Evolutionary conservation across 1,140 invertebrate species (phyloP).

Genomic region (Drosophila kanapiae): DNA sequence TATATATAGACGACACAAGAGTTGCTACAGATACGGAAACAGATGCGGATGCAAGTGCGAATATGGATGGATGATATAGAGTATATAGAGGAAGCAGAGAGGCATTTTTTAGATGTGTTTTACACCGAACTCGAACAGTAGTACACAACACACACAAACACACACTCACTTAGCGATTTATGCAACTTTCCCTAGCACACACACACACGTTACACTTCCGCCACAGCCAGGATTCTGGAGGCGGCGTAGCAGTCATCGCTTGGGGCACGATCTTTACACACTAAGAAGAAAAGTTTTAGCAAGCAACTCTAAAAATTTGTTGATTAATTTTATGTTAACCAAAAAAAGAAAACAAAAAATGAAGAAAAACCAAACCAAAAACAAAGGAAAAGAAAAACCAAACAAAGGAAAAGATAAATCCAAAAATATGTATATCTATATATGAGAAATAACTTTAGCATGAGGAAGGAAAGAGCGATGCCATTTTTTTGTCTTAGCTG

Average conservation of each 20-base stretch:
- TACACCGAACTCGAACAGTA: slow-evolving; percentile 34
- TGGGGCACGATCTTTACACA: slow-evolving; percentile 32
- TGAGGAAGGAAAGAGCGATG: slow-evolving; percentile 9
- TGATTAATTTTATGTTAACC: slow-evolving; percentile 79
- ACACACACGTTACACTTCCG: slow-evolving; percentile 14
- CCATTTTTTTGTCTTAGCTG: slow-evolving; percentile 69
- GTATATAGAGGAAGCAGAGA: background rate
- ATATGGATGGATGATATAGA: too few relatives aligned
- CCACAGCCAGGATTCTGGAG: background rate
- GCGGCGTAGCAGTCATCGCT: slow-evolving; percentile 4
- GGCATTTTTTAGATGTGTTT: slow-evolving; percentile 56
- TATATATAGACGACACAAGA: slow-evolving; percentile 15
- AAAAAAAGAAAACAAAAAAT: slow-evolving; percentile 19
- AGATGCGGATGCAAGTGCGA: background rate
- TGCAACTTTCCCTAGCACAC: slow-evolving; percentile 63
- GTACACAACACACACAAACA: slow-evolving; percentile 20
- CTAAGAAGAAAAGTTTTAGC: slow-evolving; percentile 49
- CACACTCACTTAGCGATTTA: slow-evolving; percentile 46
- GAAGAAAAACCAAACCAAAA: slow-evolving; percentile 26
- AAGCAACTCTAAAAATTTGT: slow-evolving; percentile 74
- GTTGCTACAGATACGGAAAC: slow-evolving; percentile 23
- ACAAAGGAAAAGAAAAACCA: background rate
- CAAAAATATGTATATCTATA: slow-evolving; percentile 40
- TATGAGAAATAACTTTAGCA: slow-evolving; percentile 44
- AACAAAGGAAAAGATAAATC: slow-evolving; percentile 2